Base-by-base conservation (phyloP, 2,888 invertebrate species). In the Temnothorax unifasciatus region DNA sequence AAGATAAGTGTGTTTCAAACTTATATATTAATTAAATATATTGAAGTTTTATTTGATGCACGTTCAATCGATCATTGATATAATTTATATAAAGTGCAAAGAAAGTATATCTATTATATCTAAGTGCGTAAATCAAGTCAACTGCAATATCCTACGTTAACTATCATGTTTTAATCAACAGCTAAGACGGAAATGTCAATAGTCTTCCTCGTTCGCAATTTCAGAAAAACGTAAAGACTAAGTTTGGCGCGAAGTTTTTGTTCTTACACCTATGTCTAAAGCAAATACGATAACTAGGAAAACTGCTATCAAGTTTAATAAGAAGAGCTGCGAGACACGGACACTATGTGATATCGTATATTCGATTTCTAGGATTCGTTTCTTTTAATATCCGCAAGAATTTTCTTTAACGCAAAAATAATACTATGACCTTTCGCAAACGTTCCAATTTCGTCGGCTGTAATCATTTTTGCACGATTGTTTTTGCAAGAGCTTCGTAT, bases 231-330 rank as follows among this genome's bases (percentile, higher is more conserved):
- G 61, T 61, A 71, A 69, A 63, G 64, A 59, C 71, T 34, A 64
- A 76, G 64, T 82, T 76, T 34, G 77, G 54, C 25, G 63, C 47
- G 47, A 75, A 76, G 82, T 74, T 82, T 41, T 63, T 59, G 18
- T 52, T 50, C 52, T 44, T 75, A 63, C 82, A 81, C 59, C 47
- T 81, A 81, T 81, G 82, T 81, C 64, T 59, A 85, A 85, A 69
- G 71, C 73, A 85, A 85, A 85, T 68, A 85, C 44, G 76, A 81
- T 83, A 83, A 41, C 64, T 47, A 21, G 38, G 69, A 68, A 47
- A 69, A 63, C 73, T 76, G 59, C 68, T 66, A 69, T 59, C 75
- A 85, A 83, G 83, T 81, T 83, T 83, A 85, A 83, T 75, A 85
- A 83, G 69, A 54, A 69, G 71, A 29, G 34, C 34, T 21, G 52